Conservation (phyloP, 2,113 vertebrate species). For the Podarcis cretensis region DNA sequence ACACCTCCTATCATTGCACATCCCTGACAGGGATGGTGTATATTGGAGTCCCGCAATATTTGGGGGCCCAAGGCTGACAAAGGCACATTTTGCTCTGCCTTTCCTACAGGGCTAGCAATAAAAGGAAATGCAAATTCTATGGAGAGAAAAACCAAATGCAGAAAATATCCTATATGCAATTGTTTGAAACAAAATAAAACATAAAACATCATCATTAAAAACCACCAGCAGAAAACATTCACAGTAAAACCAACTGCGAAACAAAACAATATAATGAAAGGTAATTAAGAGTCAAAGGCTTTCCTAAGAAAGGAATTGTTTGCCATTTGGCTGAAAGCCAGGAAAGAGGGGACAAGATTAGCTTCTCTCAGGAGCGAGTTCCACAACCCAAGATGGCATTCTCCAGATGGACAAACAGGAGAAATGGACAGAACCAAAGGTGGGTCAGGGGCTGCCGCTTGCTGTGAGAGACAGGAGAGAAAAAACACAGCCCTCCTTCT, state of each 20-base stretch:
- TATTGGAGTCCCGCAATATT: no score
- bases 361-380: background rate
- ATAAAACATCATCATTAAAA: background rate
- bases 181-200: background rate
- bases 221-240: background rate
- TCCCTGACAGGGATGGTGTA: no score
- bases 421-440: background rate
- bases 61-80: no score
- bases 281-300: background rate
- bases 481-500: no score
- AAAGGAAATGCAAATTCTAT: background rate
- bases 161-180: background rate
- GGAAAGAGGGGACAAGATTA: background rate
- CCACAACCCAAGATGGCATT: background rate
- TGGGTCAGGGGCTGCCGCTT: background rate
- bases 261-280: background rate
- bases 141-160: background rate
- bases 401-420: background rate
- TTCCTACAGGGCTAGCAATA: background rate
- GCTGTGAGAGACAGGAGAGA: no score
- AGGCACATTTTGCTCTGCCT: background rate
- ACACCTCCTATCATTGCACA: no score
- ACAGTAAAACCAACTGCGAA: background rate
- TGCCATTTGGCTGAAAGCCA: background rate
- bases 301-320: background rate